Base-by-base conservation (phyloP, 2,888 invertebrate genomes). In the Epinotia brunnichana region DNA sequence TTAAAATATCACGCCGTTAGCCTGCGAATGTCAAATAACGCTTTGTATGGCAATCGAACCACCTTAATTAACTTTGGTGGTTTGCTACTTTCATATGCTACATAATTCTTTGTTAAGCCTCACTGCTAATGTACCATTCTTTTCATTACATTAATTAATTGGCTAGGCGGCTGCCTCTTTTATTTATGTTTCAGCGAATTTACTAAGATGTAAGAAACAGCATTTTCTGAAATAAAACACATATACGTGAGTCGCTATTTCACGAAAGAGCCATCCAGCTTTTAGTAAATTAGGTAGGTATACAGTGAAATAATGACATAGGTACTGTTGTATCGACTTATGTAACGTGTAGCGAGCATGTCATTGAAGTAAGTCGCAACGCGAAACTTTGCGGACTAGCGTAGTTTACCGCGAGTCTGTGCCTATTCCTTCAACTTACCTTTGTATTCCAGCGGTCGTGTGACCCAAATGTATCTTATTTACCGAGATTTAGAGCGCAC, bases 391-490 rank as follows among this genome's bases (percentile, higher is more conserved):
- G 41, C 56, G 35, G 61, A 54, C 35, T 35, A 35, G 59, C 21
- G 61, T 44, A 48, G 60, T 67, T 66, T 24, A 54, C 19, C 56
- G 44, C 61, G 35, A 72, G 67, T 72, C 67, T 67, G 72, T 66
- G 39, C 64, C 64, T 61, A 44, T 61, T 61, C 71, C 71, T 68
- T 48, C 48, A 44, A 60, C 41, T 59, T 60, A 53, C 66, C 71
- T 67, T 68, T 72, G 67, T 68, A 61, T 68, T 67, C 72, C 61
- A 19, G 67, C 7, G 29, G 35, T 48, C 39, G 67, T 68, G 67
- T 71, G 67, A 67, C 67, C 67, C 67, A 72, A 72, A 72, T 68
- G 72, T 72, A 72, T 54, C 61, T 56, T 72, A 67, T 72, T 72
- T 72, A 72, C 72, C 15, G 61, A 62, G 72, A 72, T 72, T 72